Evolutionary conservation across 2,113 vertebrate genomes (phyloP).

Genomic region (Cyphomyrus discorhynchus): DNA sequence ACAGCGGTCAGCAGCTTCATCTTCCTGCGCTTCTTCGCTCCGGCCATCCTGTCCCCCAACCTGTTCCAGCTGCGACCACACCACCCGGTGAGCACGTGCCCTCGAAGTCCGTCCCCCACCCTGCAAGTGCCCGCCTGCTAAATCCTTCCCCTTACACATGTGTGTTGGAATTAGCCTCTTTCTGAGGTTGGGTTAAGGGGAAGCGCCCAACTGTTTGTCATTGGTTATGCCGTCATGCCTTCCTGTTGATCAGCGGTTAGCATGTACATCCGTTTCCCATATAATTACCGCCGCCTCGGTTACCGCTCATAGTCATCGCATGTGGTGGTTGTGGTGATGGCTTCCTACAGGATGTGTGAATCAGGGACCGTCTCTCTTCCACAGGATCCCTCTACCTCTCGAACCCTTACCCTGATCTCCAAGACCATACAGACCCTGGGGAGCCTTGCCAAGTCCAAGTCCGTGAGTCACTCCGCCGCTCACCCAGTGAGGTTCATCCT

Average conservation of each 20-base stretch:
- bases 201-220: background rate
- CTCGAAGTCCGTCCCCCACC: background rate
- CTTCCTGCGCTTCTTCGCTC: conserved; percentile 95
- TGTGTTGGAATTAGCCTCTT: background rate
- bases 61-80: conserved; percentile 91
- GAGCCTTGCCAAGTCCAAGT: conserved; percentile 96
- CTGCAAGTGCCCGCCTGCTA: background rate
- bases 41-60: conserved; percentile 94
- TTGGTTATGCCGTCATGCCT: background rate
- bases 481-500: background rate
- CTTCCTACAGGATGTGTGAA: background rate
- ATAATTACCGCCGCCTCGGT: background rate
- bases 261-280: background rate
- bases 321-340: background rate
- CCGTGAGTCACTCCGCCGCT: conserved; percentile 63
- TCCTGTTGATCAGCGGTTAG: background rate
- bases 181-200: background rate
- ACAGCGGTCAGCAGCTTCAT: conserved; percentile 97
- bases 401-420: conserved; percentile 93
- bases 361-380: background rate
- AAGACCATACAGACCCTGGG: conserved; percentile 97
- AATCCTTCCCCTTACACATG: background rate
- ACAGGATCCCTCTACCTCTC: conserved; percentile 86
- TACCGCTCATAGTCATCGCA: background rate
- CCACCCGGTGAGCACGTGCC: conserved; percentile 77